phyloP scores from a whole-genome alignment of 1,140 invertebrate species.

The Papilio polyxenes region DNA sequence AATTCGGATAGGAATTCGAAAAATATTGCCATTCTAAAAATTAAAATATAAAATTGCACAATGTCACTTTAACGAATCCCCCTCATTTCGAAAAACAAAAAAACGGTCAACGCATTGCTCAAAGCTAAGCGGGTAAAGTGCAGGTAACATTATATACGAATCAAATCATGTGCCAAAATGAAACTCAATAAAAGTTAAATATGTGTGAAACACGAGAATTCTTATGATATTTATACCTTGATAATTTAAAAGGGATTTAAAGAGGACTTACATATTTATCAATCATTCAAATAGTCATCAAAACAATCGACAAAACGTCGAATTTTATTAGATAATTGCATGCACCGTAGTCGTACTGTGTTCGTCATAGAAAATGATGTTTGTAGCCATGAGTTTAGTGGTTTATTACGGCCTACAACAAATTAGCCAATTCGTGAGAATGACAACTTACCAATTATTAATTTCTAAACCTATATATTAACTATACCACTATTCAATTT shows the following conservation, averaged over 20 bases:
- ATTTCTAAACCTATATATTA: not conserved
- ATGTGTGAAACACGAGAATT: conserved; percentile 46
- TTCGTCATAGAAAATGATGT: conserved; percentile 68
- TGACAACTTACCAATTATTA: not conserved
- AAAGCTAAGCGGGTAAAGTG: conserved; percentile 56
- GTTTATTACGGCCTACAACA: conserved; percentile 61
- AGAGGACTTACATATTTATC: conserved; percentile 42
- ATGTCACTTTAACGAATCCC: not conserved
- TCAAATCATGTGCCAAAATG: conserved; percentile 62
- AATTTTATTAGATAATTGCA: conserved; percentile 63
- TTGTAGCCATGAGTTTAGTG: conserved; percentile 65
- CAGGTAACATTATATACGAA: conserved; percentile 56
- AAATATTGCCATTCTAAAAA: not conserved
- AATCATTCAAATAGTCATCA: not conserved
- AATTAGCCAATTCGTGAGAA: conserved; percentile 47
- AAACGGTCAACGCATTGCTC: conserved; percentile 51
- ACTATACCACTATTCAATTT: not conserved
- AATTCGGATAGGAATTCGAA: not conserved
- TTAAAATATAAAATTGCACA: not conserved
- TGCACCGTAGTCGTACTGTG: conserved; percentile 69
- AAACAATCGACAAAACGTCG: conserved; percentile 29
- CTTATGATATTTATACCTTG: conserved; percentile 64
- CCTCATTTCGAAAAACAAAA: not conserved
- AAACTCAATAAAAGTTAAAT: conserved; percentile 40
- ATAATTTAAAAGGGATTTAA: conserved; percentile 41